Base-by-base conservation (phyloP, 2,888 invertebrate species). In the Ametastegia equiseti region DNA sequence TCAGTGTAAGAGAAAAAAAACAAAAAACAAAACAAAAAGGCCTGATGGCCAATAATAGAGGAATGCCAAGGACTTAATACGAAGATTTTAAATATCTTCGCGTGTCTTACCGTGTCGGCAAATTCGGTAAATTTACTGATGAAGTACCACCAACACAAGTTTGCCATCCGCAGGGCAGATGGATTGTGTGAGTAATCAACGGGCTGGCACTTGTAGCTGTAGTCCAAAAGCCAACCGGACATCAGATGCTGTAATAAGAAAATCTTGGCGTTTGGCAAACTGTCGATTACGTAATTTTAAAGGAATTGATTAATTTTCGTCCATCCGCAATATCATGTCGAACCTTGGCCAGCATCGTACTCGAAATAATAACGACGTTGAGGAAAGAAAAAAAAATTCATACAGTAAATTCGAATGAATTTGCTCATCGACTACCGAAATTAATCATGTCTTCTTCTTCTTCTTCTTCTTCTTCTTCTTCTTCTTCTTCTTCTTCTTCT, bases 221-320 rank as follows among this genome's bases (percentile, higher is more conserved):
- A 98, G 90, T 97, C 97, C 84, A 94, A 95, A 91, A 97, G 94
- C 98, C 98, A 98, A 79, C 98, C 98, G 39, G 97, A 96, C 95
- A 96, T 96, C 87, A 97, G 92, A 92, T 97, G 97, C 97, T 97
- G 93, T n/a, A 93, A 93, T 90, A 89, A 90, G 86, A 47, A 39
- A 57, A 47, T 11, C 13, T 50, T 19, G 19, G 6, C n/a, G 39
- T 73, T 71, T 15, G 2, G 36, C 33, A 6, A 11, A 57, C 42
- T 27, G n/a, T 71, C 30, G 7, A 71, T 71, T 30, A 47, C 15
- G 42, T 47, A 27, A 45, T 30, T 23, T 1, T n/a, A 33, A 36
- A 4, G 2, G 19, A 19, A 30, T 60, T 30, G 42, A 42, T 5
- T 39, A 67, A 67, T 67, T 19, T 36, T 39, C 23, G 60, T 60